Percentiles rank a stretch among this genome's conserved stretches.
These are phyloP conservation scores for Poeciliopsis turneri DNA, from an alignment of 2,797 vertebrate species.

Conservation along the genomic window DNA sequence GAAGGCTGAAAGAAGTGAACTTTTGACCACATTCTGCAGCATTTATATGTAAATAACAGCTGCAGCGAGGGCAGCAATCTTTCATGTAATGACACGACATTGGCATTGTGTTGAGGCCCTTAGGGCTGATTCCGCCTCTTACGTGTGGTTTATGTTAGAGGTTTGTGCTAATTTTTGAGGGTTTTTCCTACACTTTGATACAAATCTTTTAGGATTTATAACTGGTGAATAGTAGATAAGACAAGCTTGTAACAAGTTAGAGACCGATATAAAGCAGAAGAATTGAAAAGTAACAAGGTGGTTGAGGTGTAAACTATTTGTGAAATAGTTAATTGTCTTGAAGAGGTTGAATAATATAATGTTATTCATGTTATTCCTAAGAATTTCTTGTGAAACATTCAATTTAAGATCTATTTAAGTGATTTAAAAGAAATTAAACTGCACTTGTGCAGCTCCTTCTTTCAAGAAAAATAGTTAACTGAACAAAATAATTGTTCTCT, in stretches of 20 bases:
- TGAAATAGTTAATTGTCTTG: no score
- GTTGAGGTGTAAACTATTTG: neutral
- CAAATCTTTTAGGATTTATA: conserved; percentile 30
- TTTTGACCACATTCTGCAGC: conserved; percentile 78
- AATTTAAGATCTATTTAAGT: neutral
- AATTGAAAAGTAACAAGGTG: neutral
- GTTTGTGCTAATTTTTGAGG: neutral
- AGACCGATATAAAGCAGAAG: neutral
- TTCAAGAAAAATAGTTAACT: neutral
- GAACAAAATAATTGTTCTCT: neutral
- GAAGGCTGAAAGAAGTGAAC: conserved; percentile 65
- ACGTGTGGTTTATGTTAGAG: conserved; percentile 8
- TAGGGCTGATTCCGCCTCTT: conserved; percentile 38
- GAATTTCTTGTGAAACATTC: neutral
- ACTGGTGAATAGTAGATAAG: conserved; percentile 26
- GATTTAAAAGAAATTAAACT: neutral
- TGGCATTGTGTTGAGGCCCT: conserved; percentile 60
- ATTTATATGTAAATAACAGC: conserved; percentile 80
- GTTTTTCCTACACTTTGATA: conserved; percentile 15
- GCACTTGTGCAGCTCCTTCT: neutral
- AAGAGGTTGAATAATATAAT: no score
- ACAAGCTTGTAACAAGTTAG: neutral
- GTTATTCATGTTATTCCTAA: no score
- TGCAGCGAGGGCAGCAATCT: conserved; percentile 62
- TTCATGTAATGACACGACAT: conserved; percentile 72